A percentile compares a stretch with the other conserved stretches of the same genome.
phyloP scores from a whole-genome alignment of 2,888 invertebrate genomes.

The Oxyteleia sp. region DNA sequence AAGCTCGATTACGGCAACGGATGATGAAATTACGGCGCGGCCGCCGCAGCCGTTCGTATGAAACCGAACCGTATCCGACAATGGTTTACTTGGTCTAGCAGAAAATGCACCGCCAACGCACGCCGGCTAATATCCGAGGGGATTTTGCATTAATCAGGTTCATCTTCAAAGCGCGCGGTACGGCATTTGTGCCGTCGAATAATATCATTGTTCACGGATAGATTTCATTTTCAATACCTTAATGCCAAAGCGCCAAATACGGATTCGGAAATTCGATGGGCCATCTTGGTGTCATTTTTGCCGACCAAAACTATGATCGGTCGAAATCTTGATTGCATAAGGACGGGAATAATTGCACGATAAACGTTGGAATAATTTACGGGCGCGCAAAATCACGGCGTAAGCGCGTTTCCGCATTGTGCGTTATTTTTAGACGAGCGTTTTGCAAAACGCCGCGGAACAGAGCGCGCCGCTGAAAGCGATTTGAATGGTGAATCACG shows the following conservation, averaged over 20 bases:
- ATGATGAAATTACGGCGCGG: constrained; percentile 46
- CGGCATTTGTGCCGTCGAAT: constrained; percentile 8
- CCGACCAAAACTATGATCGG: no score
- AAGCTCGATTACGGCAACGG: constrained; percentile 43
- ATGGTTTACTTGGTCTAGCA: constrained; percentile 55
- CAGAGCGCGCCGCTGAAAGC: not conserved
- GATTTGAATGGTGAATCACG: constrained; percentile 27
- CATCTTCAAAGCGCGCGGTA: constrained; percentile 33
- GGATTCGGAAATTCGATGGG: no score
- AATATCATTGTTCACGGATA: constrained; percentile 14
- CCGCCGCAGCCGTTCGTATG: constrained; percentile 20
- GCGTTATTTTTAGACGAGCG: constrained; percentile 35
- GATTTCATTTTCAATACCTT: constrained; percentile 6
- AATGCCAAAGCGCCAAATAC: no score
- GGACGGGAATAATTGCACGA: constrained; percentile 29
- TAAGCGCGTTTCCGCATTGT: constrained; percentile 26
- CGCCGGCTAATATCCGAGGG: constrained; percentile 8
- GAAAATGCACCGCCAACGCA: constrained; percentile 43
- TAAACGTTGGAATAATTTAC: constrained; percentile 35
- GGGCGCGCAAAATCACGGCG: constrained; percentile 2
- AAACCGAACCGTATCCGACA: constrained; percentile 45
- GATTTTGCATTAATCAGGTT: constrained; percentile 35
- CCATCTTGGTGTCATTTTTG: no score
- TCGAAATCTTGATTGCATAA: no score
- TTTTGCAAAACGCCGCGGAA: constrained; percentile 16